A percentile compares a stretch with the other conserved stretches of the same genome.
Evolutionary conservation across 2,797 vertebrate species (phyloP).

Genomic region (Gymnoscopelus braueri): DNA sequence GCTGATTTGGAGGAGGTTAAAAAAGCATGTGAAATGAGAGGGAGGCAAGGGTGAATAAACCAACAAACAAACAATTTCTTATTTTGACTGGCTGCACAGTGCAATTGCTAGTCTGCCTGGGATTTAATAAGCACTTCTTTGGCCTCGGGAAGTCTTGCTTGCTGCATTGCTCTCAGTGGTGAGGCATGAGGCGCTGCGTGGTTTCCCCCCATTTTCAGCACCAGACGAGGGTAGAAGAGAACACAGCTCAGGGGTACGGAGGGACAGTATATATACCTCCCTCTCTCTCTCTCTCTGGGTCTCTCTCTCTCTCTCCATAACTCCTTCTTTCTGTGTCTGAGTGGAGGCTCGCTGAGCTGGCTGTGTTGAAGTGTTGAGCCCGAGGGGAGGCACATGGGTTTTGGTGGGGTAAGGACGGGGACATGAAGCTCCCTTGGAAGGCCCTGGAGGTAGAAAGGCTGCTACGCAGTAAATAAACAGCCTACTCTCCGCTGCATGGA

Average conservation of each 20-base stretch:
- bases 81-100: conserved; percentile 75
- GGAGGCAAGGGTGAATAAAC: conserved; percentile 71
- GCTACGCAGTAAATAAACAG: conserved; percentile 77
- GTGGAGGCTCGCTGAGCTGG: conserved; percentile 56
- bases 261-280: conserved; percentile 35
- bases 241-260: conserved; percentile 58
- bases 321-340: conserved; percentile 27
- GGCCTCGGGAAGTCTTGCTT: conserved; percentile 69
- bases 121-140: conserved; percentile 81
- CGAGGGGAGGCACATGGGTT: conserved; percentile 58
- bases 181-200: conserved; percentile 49
- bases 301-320: conserved; percentile 21
- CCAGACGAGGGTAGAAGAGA: conserved; percentile 56
- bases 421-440: conserved; percentile 60
- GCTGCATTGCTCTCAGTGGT: conserved; percentile 62
- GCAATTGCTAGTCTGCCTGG: conserved; percentile 68
- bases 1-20: conserved; percentile 70
- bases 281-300: background rate
- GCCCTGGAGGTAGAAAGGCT: conserved; percentile 66
- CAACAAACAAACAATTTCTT: conserved; percentile 77
- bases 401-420: conserved; percentile 64
- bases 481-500: conserved; percentile 72
- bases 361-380: conserved; percentile 42
- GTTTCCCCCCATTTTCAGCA: conserved; percentile 55
- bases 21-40: conserved; percentile 70